Evolutionary conservation across 2,797 vertebrate genomes (phyloP).

Genomic region (Aselliscus stoliczkanus): DNA sequence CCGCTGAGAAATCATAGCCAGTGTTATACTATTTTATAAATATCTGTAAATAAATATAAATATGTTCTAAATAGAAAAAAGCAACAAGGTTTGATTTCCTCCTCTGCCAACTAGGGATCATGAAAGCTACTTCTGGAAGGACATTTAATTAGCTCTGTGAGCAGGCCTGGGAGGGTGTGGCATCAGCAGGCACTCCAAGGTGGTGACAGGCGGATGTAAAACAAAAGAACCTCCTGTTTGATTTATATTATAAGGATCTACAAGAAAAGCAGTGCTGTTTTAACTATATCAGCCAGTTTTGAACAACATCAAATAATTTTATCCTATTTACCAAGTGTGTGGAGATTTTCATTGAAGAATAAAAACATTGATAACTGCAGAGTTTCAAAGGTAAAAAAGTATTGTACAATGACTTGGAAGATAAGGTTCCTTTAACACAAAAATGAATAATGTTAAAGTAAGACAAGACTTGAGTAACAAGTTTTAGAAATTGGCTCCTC

Average conservation of each 20-base stretch:
- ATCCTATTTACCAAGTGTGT: neutral
- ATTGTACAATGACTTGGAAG: neutral
- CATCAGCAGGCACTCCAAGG: neutral
- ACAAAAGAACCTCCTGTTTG: neutral
- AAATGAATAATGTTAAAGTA: neutral
- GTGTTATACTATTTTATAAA: neutral
- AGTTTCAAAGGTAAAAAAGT: constrained; percentile 1
- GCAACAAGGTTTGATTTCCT: neutral
- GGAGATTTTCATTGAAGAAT: neutral
- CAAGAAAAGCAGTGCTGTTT: neutral
- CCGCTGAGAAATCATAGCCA: neutral
- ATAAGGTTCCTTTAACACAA: neutral
- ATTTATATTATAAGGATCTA: neutral
- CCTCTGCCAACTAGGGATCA: neutral
- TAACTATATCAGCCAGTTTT: no score
- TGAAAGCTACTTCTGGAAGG: neutral
- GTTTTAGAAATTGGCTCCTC: neutral
- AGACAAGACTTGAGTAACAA: neutral
- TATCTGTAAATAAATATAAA: neutral
- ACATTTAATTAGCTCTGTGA: neutral
- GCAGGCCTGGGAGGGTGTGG: neutral
- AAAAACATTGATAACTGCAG: neutral
- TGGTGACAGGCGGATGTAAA: neutral
- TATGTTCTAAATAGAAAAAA: neutral
- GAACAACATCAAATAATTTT: neutral